These are phyloP conservation scores for Todiramphus saurophagus DNA, from an alignment of 2,113 vertebrate species.

Conservation along the genomic window DNA sequence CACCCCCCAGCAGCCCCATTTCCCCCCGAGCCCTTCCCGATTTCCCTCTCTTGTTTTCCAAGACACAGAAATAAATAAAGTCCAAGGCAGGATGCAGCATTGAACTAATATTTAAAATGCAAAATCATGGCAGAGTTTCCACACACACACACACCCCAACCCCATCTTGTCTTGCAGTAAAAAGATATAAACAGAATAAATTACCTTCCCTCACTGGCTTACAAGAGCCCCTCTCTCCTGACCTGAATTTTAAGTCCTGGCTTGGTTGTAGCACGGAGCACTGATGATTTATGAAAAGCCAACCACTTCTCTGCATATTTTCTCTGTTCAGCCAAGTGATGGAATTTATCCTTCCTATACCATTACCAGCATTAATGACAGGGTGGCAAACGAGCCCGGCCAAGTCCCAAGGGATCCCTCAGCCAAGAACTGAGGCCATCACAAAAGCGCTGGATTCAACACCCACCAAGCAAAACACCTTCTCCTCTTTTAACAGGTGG, in stretches of 20 bases:
- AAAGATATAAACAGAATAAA: slow-evolving; percentile 82
- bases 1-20: neutral
- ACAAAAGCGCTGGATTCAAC: fast-evolving
- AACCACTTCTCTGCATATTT: slow-evolving; percentile 72
- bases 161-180: slow-evolving; percentile 60
- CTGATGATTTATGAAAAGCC: slow-evolving; percentile 73
- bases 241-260: slow-evolving; percentile 79
- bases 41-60: neutral
- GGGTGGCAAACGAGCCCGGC: slow-evolving; percentile 53
- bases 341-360: slow-evolving; percentile 75
- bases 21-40: neutral
- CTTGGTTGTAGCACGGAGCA: slow-evolving; percentile 20
- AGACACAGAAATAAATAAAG: neutral
- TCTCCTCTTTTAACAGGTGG: neutral
- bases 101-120: slow-evolving; percentile 77
- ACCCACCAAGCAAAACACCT: neutral
- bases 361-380: slow-evolving; percentile 65
- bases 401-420: neutral
- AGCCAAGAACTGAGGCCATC: neutral
- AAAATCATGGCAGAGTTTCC: slow-evolving; percentile 56
- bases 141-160: neutral
- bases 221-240: slow-evolving; percentile 72
- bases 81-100: neutral
- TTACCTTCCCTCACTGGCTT: slow-evolving; percentile 69
- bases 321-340: slow-evolving; percentile 71